Conservation (phyloP, 2,113 vertebrate genomes). For the Osmerus eperlanus region DNA sequence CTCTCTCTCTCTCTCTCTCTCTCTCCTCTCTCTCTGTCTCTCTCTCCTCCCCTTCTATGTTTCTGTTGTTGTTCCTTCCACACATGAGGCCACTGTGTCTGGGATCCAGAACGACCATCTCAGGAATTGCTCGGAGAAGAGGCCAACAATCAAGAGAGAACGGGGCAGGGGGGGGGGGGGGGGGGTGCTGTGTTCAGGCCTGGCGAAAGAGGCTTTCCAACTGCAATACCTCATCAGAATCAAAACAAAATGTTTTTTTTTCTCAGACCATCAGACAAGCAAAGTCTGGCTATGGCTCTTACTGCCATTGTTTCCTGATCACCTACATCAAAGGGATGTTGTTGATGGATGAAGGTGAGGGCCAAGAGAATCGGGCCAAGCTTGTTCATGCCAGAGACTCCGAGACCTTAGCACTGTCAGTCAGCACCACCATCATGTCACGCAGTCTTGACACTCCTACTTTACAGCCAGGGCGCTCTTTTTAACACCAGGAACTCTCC, state of each 20-base stretch:
- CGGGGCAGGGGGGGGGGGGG: slow-evolving; percentile 25
- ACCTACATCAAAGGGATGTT: no score
- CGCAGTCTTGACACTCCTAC: no score
- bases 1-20: slow-evolving; percentile 12
- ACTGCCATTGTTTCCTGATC: background rate
- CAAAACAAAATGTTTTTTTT: slow-evolving; percentile 41
- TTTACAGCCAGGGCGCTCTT: no score
- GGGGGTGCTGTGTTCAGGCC: slow-evolving; percentile 20
- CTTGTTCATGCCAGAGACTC: no score
- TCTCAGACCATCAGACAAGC: background rate
- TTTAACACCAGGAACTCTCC: no score
- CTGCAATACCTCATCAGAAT: slow-evolving; percentile 54
- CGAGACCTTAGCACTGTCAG: no score
- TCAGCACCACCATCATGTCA: no score
- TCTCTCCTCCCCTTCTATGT: slow-evolving; percentile 28
- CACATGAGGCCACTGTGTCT: slow-evolving; percentile 52
- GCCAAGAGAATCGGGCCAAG: background rate
- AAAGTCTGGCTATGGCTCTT: no score
- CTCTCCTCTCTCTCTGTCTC: background rate
- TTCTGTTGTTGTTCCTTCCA: slow-evolving; percentile 44
- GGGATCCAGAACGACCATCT: slow-evolving; percentile 52
- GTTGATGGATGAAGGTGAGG: slow-evolving; percentile 12
- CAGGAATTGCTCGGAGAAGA: slow-evolving; percentile 40
- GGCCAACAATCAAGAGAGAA: slow-evolving; percentile 43
- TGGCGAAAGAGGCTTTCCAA: slow-evolving; percentile 43